Conservation (phyloP, 2,888 invertebrate genomes). For the Cremastobaeus sp. region DNA sequence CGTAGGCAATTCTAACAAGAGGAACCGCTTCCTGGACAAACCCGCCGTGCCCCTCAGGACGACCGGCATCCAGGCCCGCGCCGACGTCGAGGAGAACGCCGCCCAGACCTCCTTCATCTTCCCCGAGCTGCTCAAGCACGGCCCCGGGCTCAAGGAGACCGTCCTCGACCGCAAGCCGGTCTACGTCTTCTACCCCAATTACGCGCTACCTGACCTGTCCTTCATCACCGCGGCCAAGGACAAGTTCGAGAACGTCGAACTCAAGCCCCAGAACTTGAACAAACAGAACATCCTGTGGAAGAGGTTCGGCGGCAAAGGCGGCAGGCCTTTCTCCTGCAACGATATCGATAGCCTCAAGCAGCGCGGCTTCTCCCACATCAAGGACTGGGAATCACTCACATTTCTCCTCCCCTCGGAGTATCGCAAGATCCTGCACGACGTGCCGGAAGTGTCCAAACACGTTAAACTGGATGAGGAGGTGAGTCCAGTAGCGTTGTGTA, state of each 20-base stretch:
- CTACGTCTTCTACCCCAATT: constrained; percentile 94
- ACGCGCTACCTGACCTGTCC: constrained; percentile 92
- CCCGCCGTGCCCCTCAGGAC: constrained; percentile 67
- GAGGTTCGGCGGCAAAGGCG: constrained; percentile 76
- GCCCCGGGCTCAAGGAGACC: constrained; percentile 68
- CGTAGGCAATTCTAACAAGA: constrained; percentile 22
- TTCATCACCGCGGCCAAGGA: constrained; percentile 81
- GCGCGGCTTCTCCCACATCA: constrained; percentile 90
- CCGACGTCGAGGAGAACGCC: constrained; percentile 73
- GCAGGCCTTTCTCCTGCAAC: constrained; percentile 87
- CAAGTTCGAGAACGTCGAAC: constrained; percentile 83
- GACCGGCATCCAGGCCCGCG: constrained; percentile 71
- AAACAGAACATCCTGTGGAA: constrained; percentile 77
- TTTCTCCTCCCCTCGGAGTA: constrained; percentile 92
- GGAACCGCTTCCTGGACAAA: constrained; percentile 52
- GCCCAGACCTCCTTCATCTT: constrained; percentile 75
- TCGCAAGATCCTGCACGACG: constrained; percentile 86
- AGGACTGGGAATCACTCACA: constrained; percentile 95
- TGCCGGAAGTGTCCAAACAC: constrained; percentile 87
- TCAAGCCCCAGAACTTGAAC: constrained; percentile 84
- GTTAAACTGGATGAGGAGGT: constrained; percentile 81
- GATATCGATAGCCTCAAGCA: constrained; percentile 90
- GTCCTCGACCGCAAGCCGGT: constrained; percentile 83
- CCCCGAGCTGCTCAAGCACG: constrained; percentile 70
- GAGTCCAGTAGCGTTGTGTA: constrained; percentile 52